A percentile compares a stretch with the other conserved stretches of the same genome.
These are phyloP conservation scores for Ceratosolen solmsi DNA, from an alignment of 1,140 invertebrate species.

Conservation along the genomic window DNA sequence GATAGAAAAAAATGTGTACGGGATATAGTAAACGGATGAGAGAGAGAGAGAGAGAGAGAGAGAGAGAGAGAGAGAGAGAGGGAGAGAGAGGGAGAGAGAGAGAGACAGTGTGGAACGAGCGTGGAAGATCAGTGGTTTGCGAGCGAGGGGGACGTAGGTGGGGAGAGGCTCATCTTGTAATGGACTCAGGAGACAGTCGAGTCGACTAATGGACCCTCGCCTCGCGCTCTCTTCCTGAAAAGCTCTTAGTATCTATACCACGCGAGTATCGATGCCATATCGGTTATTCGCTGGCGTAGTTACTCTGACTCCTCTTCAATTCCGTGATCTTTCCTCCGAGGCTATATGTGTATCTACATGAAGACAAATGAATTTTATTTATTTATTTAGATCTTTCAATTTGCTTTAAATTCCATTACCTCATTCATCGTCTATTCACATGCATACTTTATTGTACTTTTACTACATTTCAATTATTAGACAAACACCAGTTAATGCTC, in stretches of 20 bases:
- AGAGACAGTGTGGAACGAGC: conserved; percentile 51
- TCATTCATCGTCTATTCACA: no score
- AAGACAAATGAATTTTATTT: conserved; percentile 36
- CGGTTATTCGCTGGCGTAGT: conserved; percentile 40
- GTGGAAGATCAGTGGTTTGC: conserved; percentile 57
- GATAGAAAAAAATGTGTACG: no score
- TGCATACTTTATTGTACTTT: no score
- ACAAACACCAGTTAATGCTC: neutral
- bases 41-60: neutral
- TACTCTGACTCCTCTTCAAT: neutral
- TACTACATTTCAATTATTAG: neutral
- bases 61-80: conserved; percentile 10
- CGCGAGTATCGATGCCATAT: conserved; percentile 68
- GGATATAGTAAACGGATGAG: no score
- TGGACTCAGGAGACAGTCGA: conserved; percentile 74
- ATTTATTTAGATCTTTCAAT: conserved; percentile 11
- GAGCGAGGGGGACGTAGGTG: conserved; percentile 56
- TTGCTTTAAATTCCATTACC: no score
- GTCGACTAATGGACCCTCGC: conserved; percentile 72
- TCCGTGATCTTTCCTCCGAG: neutral
- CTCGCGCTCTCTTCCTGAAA: conserved; percentile 65
- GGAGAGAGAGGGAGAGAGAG: neutral
- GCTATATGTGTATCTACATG: neutral
- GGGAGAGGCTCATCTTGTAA: conserved; percentile 73
- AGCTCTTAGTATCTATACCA: conserved; percentile 71